These are phyloP conservation scores for Molorchus minor DNA, from an alignment of 2,888 invertebrate species.

Conservation along the genomic window DNA sequence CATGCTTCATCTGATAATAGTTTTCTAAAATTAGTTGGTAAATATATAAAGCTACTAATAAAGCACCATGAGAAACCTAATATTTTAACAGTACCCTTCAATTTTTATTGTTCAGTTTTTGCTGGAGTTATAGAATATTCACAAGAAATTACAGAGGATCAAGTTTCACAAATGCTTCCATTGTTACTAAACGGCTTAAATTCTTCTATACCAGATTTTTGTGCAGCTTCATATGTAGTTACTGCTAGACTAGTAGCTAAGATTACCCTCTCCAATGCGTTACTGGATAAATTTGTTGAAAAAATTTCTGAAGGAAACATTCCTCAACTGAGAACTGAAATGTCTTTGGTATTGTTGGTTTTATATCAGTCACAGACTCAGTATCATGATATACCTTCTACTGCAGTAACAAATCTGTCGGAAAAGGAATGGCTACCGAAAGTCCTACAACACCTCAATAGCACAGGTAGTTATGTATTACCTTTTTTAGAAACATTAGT, in stretches of 20 bases:
- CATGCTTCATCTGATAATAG: conserved; percentile 72
- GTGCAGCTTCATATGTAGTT: conserved; percentile 78
- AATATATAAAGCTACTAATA: conserved; percentile 68
- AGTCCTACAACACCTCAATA: conserved; percentile 66
- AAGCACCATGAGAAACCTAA: conserved; percentile 69
- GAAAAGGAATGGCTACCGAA: conserved; percentile 63
- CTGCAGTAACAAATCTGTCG: conserved; percentile 65
- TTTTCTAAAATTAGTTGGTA: conserved; percentile 72
- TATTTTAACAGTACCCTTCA: conserved; percentile 75
- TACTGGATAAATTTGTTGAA: conserved; percentile 70
- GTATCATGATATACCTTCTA: conserved; percentile 62
- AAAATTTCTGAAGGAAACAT: conserved; percentile 67
- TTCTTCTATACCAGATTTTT: conserved; percentile 74
- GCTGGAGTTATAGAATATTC: conserved; percentile 74
- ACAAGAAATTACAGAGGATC: conserved; percentile 65
- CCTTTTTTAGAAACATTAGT: conserved; percentile 69
- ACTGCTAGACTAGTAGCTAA: conserved; percentile 75
- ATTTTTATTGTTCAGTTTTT: conserved; percentile 81
- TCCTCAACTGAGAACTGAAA: conserved; percentile 69
- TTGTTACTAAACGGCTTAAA: conserved; percentile 76
- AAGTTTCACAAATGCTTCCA: conserved; percentile 76
- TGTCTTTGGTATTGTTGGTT: conserved; percentile 72
- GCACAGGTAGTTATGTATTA: conserved; percentile 66
- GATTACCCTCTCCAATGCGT: conserved; percentile 66
- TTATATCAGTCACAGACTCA: conserved; percentile 74